A percentile compares a stretch with the other conserved stretches of the same genome.
Evolutionary conservation across 1,140 invertebrate genomes (phyloP).

Genomic region (Zophobas morio): DNA sequence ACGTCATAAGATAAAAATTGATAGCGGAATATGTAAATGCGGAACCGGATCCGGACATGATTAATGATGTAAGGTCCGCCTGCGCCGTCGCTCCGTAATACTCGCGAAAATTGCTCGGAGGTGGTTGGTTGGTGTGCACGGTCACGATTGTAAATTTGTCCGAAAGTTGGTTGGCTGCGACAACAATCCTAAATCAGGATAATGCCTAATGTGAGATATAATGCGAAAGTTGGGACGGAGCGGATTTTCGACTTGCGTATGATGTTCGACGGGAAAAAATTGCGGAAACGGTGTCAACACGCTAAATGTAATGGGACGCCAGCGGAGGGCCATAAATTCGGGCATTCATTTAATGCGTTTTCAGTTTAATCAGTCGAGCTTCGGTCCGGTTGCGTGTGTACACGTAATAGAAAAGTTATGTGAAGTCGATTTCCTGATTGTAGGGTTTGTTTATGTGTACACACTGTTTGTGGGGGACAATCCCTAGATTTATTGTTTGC

Average conservation of each 20-base stretch:
- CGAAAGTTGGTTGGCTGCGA: conserved; percentile 48
- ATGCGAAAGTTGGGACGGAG: conserved; percentile 5
- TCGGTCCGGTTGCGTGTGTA: conserved; percentile 42
- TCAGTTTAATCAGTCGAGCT: conserved; percentile 47
- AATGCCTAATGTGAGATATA: conserved; percentile 44
- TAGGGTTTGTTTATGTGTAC: conserved; percentile 35
- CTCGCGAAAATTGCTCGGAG: conserved; percentile 47
- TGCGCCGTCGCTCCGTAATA: conserved; percentile 33
- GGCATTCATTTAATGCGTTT: conserved; percentile 51
- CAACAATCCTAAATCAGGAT: conserved; percentile 53
- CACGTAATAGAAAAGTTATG: conserved; percentile 50
- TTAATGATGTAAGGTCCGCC: conserved; percentile 64
- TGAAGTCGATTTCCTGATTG: conserved; percentile 50
- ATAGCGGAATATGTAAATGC: conserved; percentile 62
- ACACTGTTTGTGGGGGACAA: conserved; percentile 24
- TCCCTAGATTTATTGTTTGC: conserved; percentile 26
- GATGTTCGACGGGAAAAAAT: neutral
- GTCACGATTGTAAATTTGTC: conserved; percentile 55
- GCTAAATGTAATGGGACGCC: conserved; percentile 15
- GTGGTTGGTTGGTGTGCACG: conserved; percentile 50
- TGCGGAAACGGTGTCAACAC: conserved; percentile 1
- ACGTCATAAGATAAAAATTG: conserved; percentile 62
- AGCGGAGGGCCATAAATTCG: conserved; percentile 35
- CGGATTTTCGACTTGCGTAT: conserved; percentile 1
- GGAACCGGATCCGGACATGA: conserved; percentile 51